phyloP scores from a whole-genome alignment of 2,797 vertebrate genomes.

The Melanogrammus aeglefinus region DNA sequence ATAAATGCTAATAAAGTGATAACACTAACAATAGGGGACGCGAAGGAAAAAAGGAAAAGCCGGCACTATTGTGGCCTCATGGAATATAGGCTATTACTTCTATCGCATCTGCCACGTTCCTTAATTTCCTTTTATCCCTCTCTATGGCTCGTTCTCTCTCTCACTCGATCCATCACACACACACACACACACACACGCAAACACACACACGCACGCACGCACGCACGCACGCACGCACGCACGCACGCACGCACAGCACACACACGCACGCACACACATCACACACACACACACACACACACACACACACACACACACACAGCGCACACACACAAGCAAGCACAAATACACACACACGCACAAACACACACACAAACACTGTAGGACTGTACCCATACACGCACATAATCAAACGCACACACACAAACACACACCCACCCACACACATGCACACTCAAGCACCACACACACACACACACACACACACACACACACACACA shows the following conservation, averaged over 20 bases:
- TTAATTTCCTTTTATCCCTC: slow-evolving; percentile 1
- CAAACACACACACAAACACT: slow-evolving; percentile 16
- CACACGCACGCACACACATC: too few species aligned
- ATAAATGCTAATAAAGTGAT: not conserved
- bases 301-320: slow-evolving; percentile 16
- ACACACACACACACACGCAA: slow-evolving; percentile 23
- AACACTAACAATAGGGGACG: not conserved
- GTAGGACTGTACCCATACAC: not conserved
- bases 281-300: slow-evolving; percentile 23
- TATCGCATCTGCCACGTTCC: not conserved
- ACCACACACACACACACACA: slow-evolving; percentile 9
- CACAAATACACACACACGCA: not conserved
- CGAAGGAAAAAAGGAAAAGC: not conserved
- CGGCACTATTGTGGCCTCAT: not conserved
- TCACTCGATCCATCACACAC: slow-evolving; percentile 5
- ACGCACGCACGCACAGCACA: too few species aligned
- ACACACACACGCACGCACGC: not conserved
- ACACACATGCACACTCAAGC: too few species aligned
- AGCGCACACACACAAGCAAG: too few species aligned
- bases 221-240: not conserved
- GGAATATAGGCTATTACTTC: not conserved
- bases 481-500: too few species aligned
- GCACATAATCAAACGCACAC: not conserved
- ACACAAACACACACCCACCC: not conserved
- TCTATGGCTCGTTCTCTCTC: not conserved